Evolutionary conservation across 2,888 invertebrate species (phyloP).

Genomic region (Parelbella ahira): DNA sequence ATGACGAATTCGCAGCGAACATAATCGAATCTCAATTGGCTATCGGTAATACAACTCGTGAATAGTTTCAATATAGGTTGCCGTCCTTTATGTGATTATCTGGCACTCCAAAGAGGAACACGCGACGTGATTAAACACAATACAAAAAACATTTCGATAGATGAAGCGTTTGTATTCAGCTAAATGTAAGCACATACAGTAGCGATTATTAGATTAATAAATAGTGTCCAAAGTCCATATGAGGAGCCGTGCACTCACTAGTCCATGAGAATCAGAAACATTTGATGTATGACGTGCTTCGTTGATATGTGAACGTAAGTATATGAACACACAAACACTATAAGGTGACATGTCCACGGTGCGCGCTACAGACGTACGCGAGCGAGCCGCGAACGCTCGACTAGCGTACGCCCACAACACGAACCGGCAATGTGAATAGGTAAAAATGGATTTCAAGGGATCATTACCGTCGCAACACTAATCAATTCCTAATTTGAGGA

Average conservation of each 20-base stretch:
- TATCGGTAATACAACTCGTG: too few species aligned
- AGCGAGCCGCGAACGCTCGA: background rate
- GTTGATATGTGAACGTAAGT: conserved; percentile 29
- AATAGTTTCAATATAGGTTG: too few species aligned
- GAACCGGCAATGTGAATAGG: conserved; percentile 45
- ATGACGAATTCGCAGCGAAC: too few species aligned
- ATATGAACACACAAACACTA: conserved; percentile 17
- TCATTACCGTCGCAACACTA: conserved; percentile 40
- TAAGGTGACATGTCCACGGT: conserved; percentile 26
- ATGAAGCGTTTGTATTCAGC: conserved; percentile 38
- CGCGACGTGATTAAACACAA: conserved; percentile 36
- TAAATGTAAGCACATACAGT: conserved; percentile 48
- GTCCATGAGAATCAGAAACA: conserved; percentile 32
- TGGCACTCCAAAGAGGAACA: too few species aligned
- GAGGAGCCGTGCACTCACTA: conserved; percentile 53
- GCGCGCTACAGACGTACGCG: conserved; percentile 20
- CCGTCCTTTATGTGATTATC: too few species aligned
- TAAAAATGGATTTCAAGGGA: conserved; percentile 53
- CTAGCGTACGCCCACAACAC: conserved; percentile 3
- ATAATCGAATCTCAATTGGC: too few species aligned
- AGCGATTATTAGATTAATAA: conserved; percentile 31
- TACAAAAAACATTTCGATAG: conserved; percentile 34
- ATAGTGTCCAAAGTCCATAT: conserved; percentile 34
- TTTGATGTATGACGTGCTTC: conserved; percentile 32
- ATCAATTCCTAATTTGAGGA: conserved; percentile 50